Evolutionary conservation across 2,113 vertebrate genomes (phyloP), one percentile per base, ranked within the genome.

Genomic region (Egretta garzetta): DNA sequence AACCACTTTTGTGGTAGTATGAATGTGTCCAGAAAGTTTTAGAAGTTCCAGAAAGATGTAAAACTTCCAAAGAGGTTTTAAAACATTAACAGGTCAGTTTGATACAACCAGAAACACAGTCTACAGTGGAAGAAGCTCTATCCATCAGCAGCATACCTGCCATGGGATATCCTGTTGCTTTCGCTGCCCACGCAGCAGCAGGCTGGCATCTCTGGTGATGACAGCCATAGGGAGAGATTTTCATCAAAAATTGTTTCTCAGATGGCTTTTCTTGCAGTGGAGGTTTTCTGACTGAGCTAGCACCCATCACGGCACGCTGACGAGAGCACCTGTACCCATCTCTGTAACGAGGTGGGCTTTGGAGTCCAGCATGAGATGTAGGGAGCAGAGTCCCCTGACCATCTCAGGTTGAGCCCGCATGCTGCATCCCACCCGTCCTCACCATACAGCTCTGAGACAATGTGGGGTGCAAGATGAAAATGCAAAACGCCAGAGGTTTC

Each of bases 281-380:
- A 10, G 14, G 15, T 75, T 30, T 75, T 53, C 50, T 58, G 50
- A 15, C 86, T 80, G 35, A 70, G 73, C 20, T 37, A 73, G 15
- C 19, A 68, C 39, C 27, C 1, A 0, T 37, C 43, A 37, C 23
- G 58, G 16, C 26, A 55, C 0, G 1, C 28, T 23, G 52, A 32
- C 26, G 5, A 14, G 66, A 58, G 52, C 1, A 0, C 14, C 16
- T 35, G 33, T 10, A 63, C 66, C 43, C 3, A 0, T n/a, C 45
- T 47, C 13, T 59, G 58, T 62, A 43, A 50, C 1, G 3, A 53
- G 33, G 14, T 41, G 18, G n/a, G 33, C 35, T 41, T 26, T 27
- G 19, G 32, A 47, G 53, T 33, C 30, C 35, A 55, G 16, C 1
- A 2, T 37, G 80, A 90, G 55, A 24, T 33, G 35, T 62, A 56